These are phyloP conservation scores for Lates calcarifer DNA, from an alignment of 2,113 vertebrate species.

Conservation along the genomic window DNA sequence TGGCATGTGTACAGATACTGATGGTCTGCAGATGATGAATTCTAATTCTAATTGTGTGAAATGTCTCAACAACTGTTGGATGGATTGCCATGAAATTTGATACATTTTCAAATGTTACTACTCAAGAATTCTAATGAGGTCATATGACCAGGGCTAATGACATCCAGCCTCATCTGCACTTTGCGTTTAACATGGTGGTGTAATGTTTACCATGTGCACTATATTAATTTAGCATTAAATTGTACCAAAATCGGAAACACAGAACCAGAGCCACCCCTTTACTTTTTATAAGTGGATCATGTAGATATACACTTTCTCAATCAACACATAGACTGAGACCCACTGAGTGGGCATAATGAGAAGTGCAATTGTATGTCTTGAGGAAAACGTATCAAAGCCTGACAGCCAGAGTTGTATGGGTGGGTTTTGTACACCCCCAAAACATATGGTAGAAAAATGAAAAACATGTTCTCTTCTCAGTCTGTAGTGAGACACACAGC, in stretches of 20 bases:
- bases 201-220: no score
- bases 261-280: not conserved
- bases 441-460: not conserved
- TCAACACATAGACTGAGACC: not conserved
- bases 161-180: no score
- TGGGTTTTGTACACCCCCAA: not conserved
- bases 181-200: not conserved
- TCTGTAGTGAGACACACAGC: not conserved
- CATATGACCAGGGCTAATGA: no score
- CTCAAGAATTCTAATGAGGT: no score
- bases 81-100: no score
- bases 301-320: not conserved
- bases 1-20: not conserved
- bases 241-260: no score
- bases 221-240: no score
- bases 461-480: not conserved
- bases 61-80: not conserved
- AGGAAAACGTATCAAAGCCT: not conserved
- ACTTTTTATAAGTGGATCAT: not conserved
- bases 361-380: not conserved
- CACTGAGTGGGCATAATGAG: not conserved
- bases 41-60: not conserved
- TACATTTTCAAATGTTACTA: no score
- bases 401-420: not conserved
- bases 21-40: not conserved